Evolutionary conservation across 2,113 vertebrate genomes (phyloP).

Genomic region (Girardinichthys multiradiatus): DNA sequence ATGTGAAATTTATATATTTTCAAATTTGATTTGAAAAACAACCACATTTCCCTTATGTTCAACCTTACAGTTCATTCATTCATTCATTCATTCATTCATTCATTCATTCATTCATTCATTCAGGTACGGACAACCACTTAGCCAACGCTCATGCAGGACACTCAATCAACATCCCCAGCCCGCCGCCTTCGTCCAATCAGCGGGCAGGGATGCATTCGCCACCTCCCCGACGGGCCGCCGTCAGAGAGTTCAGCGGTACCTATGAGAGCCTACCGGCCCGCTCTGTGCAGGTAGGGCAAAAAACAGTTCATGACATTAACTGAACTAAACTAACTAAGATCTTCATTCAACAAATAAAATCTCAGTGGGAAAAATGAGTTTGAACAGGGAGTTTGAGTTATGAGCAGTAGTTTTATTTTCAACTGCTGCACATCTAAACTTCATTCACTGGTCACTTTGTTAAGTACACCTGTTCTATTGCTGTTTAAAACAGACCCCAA

Average conservation of each 20-base stretch:
- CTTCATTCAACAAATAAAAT: too few species aligned
- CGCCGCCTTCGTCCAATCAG: conserved; percentile 67
- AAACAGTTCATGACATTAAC: background rate
- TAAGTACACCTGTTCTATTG: too few species aligned
- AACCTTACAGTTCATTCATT: background rate
- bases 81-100: conserved; percentile 8
- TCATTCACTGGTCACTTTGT: too few species aligned
- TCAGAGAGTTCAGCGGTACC: conserved; percentile 85
- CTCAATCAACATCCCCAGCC: conserved; percentile 79
- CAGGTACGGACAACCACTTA: conserved; percentile 66
- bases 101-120: background rate
- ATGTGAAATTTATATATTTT: too few species aligned
- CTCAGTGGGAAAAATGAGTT: too few species aligned
- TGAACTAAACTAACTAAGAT: too few species aligned
- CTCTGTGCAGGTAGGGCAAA: conserved; percentile 83
- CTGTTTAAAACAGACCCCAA: too few species aligned
- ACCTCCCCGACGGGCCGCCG: conserved; percentile 84
- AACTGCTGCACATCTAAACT: too few species aligned
- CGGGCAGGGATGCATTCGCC: conserved; percentile 93
- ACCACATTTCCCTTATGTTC: background rate
- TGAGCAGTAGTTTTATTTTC: too few species aligned
- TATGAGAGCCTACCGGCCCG: conserved; percentile 90
- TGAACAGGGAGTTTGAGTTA: too few species aligned
- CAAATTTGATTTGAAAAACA: too few species aligned
- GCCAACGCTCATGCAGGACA: conserved; percentile 69